A percentile compares a stretch with the other conserved stretches of the same genome.
These are phyloP conservation scores for Melanaphis sacchari DNA, from an alignment of 1,140 invertebrate genomes.

Conservation along the genomic window DNA sequence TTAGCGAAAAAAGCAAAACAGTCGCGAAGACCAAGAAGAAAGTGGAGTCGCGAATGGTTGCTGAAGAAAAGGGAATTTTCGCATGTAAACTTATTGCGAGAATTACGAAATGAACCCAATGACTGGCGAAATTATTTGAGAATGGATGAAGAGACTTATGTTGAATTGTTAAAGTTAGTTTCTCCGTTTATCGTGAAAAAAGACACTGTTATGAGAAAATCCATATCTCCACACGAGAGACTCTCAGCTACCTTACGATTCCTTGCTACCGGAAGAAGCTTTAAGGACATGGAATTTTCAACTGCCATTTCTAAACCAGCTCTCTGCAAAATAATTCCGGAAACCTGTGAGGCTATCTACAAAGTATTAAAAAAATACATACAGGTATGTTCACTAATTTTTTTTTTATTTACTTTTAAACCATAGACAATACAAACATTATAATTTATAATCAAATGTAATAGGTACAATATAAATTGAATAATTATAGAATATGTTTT, in stretches of 20 bases:
- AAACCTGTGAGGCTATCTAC: conserved; percentile 61
- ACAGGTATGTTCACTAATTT: conserved; percentile 46
- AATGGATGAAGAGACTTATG: conserved; percentile 33
- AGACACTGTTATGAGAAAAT: conserved; percentile 63
- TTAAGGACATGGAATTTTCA: conserved; percentile 63
- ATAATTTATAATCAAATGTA: conserved; percentile 28
- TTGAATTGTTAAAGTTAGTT: conserved; percentile 35
- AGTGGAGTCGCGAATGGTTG: neutral
- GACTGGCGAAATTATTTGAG: conserved; percentile 48
- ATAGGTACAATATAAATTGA: conserved; percentile 18
- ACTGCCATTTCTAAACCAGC: conserved; percentile 61
- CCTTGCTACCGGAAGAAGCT: conserved; percentile 63
- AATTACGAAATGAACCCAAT: conserved; percentile 27
- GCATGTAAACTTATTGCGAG: neutral
- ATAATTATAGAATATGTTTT: conserved; percentile 5
- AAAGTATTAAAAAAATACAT: conserved; percentile 58
- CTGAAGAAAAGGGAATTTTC: conserved; percentile 16
- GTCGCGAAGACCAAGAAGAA: neutral
- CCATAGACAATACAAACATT: conserved; percentile 25
- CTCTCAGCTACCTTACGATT: conserved; percentile 62
- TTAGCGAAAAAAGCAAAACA: neutral
- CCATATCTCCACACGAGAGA: conserved; percentile 63
- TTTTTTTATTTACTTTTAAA: conserved; percentile 39
- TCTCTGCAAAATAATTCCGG: conserved; percentile 60
- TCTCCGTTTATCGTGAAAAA: conserved; percentile 59